Evolutionary conservation across 2,113 vertebrate genomes (phyloP).

Genomic region (Podocnemis expansa): DNA sequence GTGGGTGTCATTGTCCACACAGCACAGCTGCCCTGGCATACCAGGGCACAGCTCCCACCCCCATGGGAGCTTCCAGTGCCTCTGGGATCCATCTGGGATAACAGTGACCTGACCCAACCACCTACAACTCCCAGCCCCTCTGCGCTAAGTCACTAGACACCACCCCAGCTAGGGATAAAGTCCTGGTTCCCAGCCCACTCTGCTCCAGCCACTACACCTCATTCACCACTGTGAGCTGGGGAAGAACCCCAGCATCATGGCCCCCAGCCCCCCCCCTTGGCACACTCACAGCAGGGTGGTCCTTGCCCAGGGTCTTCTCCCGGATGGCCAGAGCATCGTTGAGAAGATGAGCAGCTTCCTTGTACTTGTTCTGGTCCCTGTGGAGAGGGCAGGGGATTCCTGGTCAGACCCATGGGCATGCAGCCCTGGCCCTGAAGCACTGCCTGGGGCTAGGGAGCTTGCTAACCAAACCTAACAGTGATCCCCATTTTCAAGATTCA

Average conservation of each 20-base stretch:
- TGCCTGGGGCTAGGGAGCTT: background rate
- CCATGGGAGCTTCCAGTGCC: background rate
- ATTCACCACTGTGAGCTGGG: too few species aligned
- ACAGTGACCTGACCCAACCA: background rate
- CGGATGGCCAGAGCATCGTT: slow-evolving; percentile 90
- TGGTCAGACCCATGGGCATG: background rate
- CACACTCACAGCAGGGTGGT: slow-evolving; percentile 85
- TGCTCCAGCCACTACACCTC: too few species aligned
- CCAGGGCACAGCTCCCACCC: background rate
- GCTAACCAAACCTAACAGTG: background rate
- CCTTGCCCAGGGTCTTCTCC: slow-evolving; percentile 89
- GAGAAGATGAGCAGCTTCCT: slow-evolving; percentile 89
- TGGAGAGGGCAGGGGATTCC: background rate
- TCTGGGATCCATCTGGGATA: background rate
- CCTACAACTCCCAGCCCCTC: background rate
- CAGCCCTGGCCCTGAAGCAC: background rate
- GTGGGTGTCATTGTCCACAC: background rate
- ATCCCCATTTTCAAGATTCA: background rate
- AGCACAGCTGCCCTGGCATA: background rate
- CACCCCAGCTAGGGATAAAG: background rate
- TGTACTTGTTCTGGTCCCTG: slow-evolving; percentile 93
- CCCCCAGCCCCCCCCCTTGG: background rate
- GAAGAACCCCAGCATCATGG: background rate
- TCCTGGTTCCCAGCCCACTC: background rate
- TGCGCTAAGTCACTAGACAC: background rate